A percentile compares a stretch with the other conserved stretches of the same genome.
These are phyloP conservation scores for Lepetodrilus schrolli DNA, from an alignment of 2,888 invertebrate genomes.

Conservation along the genomic window DNA sequence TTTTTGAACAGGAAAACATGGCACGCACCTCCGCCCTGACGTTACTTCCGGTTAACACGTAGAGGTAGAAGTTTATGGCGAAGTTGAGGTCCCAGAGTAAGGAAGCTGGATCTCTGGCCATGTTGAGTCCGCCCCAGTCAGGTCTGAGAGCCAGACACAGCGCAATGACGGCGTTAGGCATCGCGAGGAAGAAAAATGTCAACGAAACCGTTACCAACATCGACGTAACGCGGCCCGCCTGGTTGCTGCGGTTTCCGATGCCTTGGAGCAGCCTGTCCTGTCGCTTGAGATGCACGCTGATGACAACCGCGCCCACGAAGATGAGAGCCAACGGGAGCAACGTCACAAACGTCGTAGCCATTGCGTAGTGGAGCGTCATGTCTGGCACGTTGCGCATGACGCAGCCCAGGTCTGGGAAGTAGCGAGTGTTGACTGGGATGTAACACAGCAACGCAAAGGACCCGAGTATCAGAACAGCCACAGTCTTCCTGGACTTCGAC, in stretches of 20 bases:
- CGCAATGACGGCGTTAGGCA: constrained; percentile 42
- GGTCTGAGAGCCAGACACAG: constrained; percentile 31
- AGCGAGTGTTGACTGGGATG: constrained; percentile 28
- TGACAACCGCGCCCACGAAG: constrained; percentile 26
- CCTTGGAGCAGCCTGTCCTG: neutral
- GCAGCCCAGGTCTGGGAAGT: constrained; percentile 27
- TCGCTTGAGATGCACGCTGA: constrained; percentile 31
- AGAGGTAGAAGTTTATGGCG: constrained; percentile 53
- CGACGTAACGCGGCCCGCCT: constrained; percentile 27
- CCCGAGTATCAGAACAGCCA: neutral
- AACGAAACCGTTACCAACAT: constrained; percentile 38
- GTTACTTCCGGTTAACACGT: constrained; percentile 37
- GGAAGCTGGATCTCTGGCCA: constrained; percentile 32
- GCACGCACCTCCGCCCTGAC: constrained; percentile 33
- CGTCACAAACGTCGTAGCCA: constrained; percentile 37
- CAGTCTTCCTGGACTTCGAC: neutral
- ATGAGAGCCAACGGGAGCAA: constrained; percentile 33
- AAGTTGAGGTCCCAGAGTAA: constrained; percentile 48
- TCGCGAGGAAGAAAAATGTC: constrained; percentile 35
- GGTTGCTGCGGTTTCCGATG: neutral
- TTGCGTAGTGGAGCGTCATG: constrained; percentile 33
- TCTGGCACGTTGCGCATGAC: constrained; percentile 28
- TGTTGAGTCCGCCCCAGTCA: constrained; percentile 27
- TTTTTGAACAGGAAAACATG: neutral
- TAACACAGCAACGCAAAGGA: constrained; percentile 27